Base-by-base conservation (phyloP, 2,113 vertebrate species). In the Petroica traversi region DNA sequence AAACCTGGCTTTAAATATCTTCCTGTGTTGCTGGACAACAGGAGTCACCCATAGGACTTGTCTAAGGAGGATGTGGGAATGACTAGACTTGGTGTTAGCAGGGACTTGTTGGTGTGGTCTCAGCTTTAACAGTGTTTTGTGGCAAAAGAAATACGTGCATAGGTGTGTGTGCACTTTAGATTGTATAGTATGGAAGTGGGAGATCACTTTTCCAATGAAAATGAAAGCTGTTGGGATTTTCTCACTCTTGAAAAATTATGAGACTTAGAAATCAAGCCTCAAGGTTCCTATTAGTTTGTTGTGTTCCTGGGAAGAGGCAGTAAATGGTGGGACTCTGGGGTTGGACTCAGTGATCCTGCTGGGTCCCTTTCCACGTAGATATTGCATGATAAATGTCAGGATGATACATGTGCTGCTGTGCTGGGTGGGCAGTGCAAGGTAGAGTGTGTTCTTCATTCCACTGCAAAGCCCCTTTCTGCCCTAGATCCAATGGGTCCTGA, bases 401-500 rank as follows among this genome's bases (percentile, higher is more conserved):
- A 4, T 75, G 38, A 22, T 6, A 8, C 19, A 29, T 11, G 18
- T 45, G 38, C 31, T 88, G 5, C 52, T 75, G 14, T 13, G n/a
- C 9, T 48, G 55, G 48, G n/a, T 57, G 82, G 51, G 9, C 59
- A 54, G 16, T 33, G 38, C 9, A 11, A 26, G 51, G 6, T 9
- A 16, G 46, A 31, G 16, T 15, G 6, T 49, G 13, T 36, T 63
- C 38, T 48, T 73, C 20, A 18, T 46, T 59, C 25, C 31, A 22
- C 45, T 73, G 61, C n/a, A 74, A 81, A 76, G 14, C 17, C 9
- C 8, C 41, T 94, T 66, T 97, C 66, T 96, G 12, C 97, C 91
- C 33, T 92, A 98, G 98, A 96, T 94, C 92, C 96, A 6, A 72
- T 98, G 96, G 97, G 97, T 33, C 95, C 97, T 8, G 96, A 96